Base-by-base conservation (phyloP, 2,888 invertebrate species). In the Ichneumon xanthorius region DNA sequence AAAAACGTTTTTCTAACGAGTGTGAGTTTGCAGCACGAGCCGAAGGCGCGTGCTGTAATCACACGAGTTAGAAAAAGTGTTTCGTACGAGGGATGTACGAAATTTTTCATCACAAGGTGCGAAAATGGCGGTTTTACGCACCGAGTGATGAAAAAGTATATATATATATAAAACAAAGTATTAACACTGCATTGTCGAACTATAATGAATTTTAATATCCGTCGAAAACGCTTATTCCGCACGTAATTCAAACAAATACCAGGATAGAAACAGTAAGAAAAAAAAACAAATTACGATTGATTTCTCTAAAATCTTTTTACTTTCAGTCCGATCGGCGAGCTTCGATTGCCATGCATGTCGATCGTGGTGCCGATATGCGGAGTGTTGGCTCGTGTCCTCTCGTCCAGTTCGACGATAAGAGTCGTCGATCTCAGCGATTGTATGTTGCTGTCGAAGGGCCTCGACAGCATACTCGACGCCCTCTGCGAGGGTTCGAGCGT, bases 351-450 rank as follows among this genome's bases (percentile, higher is more conserved):
- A 16, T 90, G 91, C 14, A 88, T 88, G 67, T 92, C 92, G 6
- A 90, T 93, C 61, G 90, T 92, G 76, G 88, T 91, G 11, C 91
- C 91, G 82, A 83, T 92, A 58, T 93, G 93, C 85, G 92, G 92
- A 82, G 88, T 92, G 0, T 85, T 94, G 14, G 93, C 92, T 16
- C 93, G 94, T 89, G 92, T 94, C 22, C 84, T 94, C 11, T 88
- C 90, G 5, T 92, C 93, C 9, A 94, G 94, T 85, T 90, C 91
- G 0, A 91, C 90, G 4, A 94, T 94, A 61, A 89, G 89, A 71
- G 88, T 89, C 6, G 88, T 94, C 9, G 93, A 94, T 82, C 84
- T 94, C 0, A 91, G 93, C 65, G 94, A 94, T 84, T 94, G 94
- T 75, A 92, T 94, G 90, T 86, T 94, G 4, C 90, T 94, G 9